Base-by-base conservation (phyloP, 2,797 vertebrate genomes). In the Malacoctenus gilli region DNA sequence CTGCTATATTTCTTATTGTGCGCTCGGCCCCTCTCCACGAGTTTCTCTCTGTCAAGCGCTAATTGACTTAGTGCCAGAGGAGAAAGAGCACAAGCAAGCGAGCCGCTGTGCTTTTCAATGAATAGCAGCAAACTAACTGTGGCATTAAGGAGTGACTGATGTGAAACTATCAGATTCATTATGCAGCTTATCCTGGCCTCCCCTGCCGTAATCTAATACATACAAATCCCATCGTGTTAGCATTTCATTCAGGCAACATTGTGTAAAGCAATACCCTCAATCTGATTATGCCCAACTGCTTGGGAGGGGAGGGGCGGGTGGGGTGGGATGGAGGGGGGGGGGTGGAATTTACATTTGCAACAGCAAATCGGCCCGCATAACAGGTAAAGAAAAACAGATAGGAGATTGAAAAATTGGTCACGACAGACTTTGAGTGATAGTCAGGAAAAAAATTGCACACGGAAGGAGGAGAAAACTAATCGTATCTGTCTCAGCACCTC, bases 91-190 rank as follows among this genome's bases (percentile, higher is more conserved):
- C 75, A 61, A 64, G 58, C 79, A 55, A 63, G 70, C 63, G 54
- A 68, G 63, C 78, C 22, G 60, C 37, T 52, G 65, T 37, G 62
- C 67, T 65, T 65, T 59, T 77, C 71, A 75, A 80, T 87, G 78
- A 75, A 83, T 79, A 77, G 80, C 69, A 68, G 64, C 74, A 87
- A 85, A 87, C 83, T 82, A 72, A 86, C 78, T 66, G 32, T 68
- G 73, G 79, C 81, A 83, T 86, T 88, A 88, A 85, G 75, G 62
- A 78, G 75, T 86, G 87, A 90, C 87, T 82, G 83, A 87, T 89
- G 83, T 79, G 85, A 87, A 87, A 77, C 85, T 84, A 84, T 89
- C 77, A 86, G 77, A 87, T 87, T 89, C 87, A 89, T 91, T 90
- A 90, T 84, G 65, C 73, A 64, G 56, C 68, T 84, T 82, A 85